Evolutionary conservation across 2,888 invertebrate genomes (phyloP), one percentile per base, ranked within the genome.

Genomic region (Coleophora flavipennella): DNA sequence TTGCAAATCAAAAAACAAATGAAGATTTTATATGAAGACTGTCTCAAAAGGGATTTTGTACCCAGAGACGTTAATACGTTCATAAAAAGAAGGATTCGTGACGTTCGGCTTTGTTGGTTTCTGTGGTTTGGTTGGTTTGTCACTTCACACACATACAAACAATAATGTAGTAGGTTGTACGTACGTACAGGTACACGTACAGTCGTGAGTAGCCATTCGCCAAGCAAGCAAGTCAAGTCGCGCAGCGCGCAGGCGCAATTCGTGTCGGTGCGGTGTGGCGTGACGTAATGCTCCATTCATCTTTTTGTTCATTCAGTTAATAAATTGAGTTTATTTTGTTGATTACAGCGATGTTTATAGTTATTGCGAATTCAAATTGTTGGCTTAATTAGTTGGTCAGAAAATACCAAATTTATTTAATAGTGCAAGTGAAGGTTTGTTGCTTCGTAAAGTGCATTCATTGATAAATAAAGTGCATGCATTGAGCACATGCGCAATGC

Each of bases 251-350:
- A 79, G 67, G 77, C 79, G 79, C 80, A 68, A 69, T 67, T 67
- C 20, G 20, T 20, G 20, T 4, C 20, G 20, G 20, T 20, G 20
- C 6, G 20, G 20, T 20, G 20, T 3, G 3, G 70, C 65, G 71
- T 71, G 71, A 84, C 83, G 84, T 84, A 81, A 81, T 80, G 76
- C 68, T 68, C 73, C 84, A 84, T 84, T 84, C 84, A 84, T 84
- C 70, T 78, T 84, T 80, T 78, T 78, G 71, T 78, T 81, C 81
- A 80, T 79, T 83, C 69, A 76, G 67, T 59, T 63, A 61, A 59
- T 36, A 39, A 39, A 62, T 64, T 58, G 67, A 64, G 64, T 70
- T 69, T 67, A 71, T 68, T 67, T 67, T 64, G 67, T 65, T 65
- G 65, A 66, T 58, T 50, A 20, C 58, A 64, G 62, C 58, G 61